Conservation (phyloP, 2,113 vertebrate genomes). For the Pseudolaguvia tuberculata region DNA sequence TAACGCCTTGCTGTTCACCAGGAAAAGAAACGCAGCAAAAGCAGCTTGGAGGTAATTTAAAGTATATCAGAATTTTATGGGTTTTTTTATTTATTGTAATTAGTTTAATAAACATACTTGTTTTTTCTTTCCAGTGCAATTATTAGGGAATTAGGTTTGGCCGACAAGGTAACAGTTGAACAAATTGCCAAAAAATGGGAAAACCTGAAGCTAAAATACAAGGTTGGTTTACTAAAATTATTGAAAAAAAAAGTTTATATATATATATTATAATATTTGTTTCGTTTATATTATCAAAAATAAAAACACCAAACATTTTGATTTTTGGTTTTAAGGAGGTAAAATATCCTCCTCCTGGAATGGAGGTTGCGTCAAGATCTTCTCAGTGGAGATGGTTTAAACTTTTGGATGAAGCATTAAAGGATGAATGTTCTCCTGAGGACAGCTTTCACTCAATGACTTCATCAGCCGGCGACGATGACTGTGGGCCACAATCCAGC, state of each 20-base stretch:
- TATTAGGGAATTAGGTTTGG: slow-evolving; percentile 66
- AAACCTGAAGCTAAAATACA: slow-evolving; percentile 72
- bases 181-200: slow-evolving; percentile 75
- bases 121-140: slow-evolving; percentile 58
- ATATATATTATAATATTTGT: too few relatives aligned
- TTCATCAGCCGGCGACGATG: slow-evolving; percentile 42
- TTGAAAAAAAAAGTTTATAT: too few relatives aligned
- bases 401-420: slow-evolving; percentile 71
- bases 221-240: slow-evolving; percentile 53
- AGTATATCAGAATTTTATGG: not conserved
- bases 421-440: slow-evolving; percentile 56
- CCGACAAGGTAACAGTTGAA: slow-evolving; percentile 66
- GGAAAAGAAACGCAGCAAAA: slow-evolving; percentile 70
- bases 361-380: slow-evolving; percentile 56
- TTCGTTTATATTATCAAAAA: too few relatives aligned
- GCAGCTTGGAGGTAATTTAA: slow-evolving; percentile 65
- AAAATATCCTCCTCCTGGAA: slow-evolving; percentile 66
- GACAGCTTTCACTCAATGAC: slow-evolving; percentile 51
- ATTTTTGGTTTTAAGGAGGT: slow-evolving; percentile 56
- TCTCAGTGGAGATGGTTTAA: slow-evolving; percentile 72
- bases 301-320: not conserved
- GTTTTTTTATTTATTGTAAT: not conserved
- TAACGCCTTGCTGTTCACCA: slow-evolving; percentile 66
- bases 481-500: slow-evolving; percentile 24
- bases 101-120: not conserved